Conservation (phyloP, 2,888 invertebrate species). For the Labia minor region DNA sequence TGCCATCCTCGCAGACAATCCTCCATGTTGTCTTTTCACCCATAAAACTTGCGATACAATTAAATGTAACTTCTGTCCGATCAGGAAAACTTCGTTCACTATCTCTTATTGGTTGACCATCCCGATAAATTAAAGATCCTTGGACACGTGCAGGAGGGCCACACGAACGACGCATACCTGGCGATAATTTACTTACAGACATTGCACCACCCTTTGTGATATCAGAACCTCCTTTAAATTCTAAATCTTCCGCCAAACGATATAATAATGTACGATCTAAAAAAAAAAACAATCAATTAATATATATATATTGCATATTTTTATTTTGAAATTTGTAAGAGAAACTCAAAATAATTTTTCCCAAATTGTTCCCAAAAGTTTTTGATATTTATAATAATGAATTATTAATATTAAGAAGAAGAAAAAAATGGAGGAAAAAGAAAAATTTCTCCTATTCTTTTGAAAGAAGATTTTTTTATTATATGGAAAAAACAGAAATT, state of each 20-base stretch:
- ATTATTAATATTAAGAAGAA: too few relatives aligned
- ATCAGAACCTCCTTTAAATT: constrained; percentile 33
- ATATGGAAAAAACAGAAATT: too few relatives aligned
- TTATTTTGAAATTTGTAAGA: too few relatives aligned
- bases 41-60: constrained; percentile 70
- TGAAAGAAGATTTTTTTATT: too few relatives aligned
- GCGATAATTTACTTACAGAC: constrained; percentile 25
- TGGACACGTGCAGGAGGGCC: constrained; percentile 62
- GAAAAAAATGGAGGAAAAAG: too few relatives aligned
- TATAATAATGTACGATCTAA: constrained; percentile 21
- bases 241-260: constrained; percentile 23
- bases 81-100: constrained; percentile 62
- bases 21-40: constrained; percentile 77
- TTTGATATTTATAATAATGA: too few relatives aligned
- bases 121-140: constrained; percentile 59
- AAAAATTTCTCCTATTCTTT: too few relatives aligned
- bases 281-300: constrained; percentile 1
- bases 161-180: constrained; percentile 37
- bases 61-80: constrained; percentile 71
- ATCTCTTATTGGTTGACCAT: constrained; percentile 55
- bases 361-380: too few relatives aligned
- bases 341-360: too few relatives aligned
- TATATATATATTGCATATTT: too few relatives aligned
- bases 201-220: constrained; percentile 40
- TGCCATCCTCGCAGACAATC: constrained; percentile 71